Percentiles rank a stretch among this genome's conserved stretches.
Evolutionary conservation across 2,113 vertebrate species (phyloP).

Genomic region (Gymnobelideus leadbeateri): DNA sequence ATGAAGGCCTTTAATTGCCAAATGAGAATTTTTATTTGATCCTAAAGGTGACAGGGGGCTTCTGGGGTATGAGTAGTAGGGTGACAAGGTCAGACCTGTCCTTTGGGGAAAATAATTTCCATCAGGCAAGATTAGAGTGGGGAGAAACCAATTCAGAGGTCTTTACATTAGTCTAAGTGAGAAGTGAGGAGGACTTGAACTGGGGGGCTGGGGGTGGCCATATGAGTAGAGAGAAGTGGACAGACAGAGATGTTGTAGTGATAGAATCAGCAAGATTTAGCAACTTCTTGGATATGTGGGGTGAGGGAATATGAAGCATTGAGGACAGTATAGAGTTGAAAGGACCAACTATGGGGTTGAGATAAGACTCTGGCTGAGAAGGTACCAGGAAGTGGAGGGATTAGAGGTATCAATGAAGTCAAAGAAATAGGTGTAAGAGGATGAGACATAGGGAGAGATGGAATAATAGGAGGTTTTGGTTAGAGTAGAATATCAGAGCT

Average conservation of each 20-base stretch:
- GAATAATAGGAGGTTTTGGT: not conserved
- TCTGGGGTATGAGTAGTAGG: not conserved
- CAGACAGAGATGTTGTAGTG: not conserved
- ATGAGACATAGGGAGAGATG: not conserved
- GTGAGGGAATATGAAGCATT: not conserved
- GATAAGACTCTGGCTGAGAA: not conserved
- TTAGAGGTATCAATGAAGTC: not conserved
- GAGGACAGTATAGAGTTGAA: not conserved
- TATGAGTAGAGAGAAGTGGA: not conserved
- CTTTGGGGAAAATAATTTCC: not conserved
- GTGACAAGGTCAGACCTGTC: not conserved
- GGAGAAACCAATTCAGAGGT: too few species aligned
- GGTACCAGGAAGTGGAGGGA: not conserved
- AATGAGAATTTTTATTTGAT: not conserved
- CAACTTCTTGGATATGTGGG: not conserved
- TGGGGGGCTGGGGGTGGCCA: not conserved
- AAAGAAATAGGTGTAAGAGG: not conserved
- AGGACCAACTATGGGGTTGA: not conserved
- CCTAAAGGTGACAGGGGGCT: too few species aligned
- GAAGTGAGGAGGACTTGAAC: not conserved
- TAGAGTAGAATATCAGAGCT: not conserved
- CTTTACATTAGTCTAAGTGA: not conserved
- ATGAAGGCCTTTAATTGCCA: not conserved
- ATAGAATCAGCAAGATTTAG: not conserved
- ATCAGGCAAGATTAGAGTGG: too few species aligned